Evolutionary conservation across 2,888 invertebrate species (phyloP).

Genomic region (Drosophila planitibia): DNA sequence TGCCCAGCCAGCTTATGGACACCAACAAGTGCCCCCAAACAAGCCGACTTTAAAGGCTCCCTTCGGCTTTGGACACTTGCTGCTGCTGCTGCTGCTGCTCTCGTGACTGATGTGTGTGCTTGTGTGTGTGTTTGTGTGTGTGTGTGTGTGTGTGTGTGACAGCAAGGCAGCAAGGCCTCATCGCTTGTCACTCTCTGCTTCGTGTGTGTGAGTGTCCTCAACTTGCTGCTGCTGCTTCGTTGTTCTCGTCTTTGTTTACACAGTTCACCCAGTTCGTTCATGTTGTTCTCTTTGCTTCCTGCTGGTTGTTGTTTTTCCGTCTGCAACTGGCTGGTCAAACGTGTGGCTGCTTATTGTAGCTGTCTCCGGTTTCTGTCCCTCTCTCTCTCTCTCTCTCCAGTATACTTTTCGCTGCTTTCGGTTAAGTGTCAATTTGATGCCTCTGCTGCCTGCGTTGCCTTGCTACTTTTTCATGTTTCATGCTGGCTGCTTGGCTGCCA

Average conservation of each 20-base stretch:
- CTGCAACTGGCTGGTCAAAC: conserved; percentile 63
- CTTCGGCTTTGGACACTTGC: conserved; percentile 19
- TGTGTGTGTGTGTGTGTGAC: conserved; percentile 14
- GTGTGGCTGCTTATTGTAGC: conserved; percentile 67
- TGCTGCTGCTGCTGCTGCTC: neutral
- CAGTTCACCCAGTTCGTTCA: conserved; percentile 60
- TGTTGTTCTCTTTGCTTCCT: conserved; percentile 38
- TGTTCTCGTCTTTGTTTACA: conserved; percentile 72
- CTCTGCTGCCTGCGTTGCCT: conserved; percentile 39
- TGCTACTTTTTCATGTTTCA: conserved; percentile 67
- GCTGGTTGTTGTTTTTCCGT: conserved; percentile 42
- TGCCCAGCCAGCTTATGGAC: conserved; percentile 80
- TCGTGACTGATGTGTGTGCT: conserved; percentile 69
- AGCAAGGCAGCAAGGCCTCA: conserved; percentile 26
- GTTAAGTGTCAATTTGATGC: conserved; percentile 79
- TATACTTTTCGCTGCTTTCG: conserved; percentile 56
- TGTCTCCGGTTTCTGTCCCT: conserved; percentile 7
- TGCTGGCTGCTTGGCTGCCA: conserved; percentile 59
- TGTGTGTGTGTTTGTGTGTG: neutral
- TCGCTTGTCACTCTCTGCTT: conserved; percentile 34
- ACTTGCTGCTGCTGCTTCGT: conserved; percentile 15
- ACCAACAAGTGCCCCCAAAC: conserved; percentile 70
- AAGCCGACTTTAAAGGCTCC: conserved; percentile 64
- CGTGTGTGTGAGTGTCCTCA: neutral
- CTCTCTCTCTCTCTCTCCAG: neutral